phyloP scores from a whole-genome alignment of 2,888 invertebrate genomes.

The Homarus gammarus region DNA sequence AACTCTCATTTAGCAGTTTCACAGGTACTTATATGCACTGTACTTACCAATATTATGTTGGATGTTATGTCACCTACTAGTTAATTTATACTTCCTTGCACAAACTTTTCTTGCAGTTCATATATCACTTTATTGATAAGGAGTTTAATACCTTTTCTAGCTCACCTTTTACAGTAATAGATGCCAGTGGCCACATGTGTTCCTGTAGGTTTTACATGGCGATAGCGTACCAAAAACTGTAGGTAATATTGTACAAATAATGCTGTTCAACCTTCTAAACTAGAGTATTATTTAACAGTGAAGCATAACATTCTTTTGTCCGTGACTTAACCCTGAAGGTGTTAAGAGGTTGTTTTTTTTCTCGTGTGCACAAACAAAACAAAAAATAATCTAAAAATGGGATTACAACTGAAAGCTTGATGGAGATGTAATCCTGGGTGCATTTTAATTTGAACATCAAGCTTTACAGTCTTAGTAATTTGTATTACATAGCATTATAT shows the following conservation, averaged over 20 bases:
- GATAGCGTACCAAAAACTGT: background rate
- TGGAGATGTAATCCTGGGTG: background rate
- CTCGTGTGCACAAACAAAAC: no score
- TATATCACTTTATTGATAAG: background rate
- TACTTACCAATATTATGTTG: no score
- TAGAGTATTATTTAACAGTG: background rate
- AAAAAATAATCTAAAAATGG: no score
- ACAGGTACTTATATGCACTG: no score
- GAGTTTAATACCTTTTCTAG: background rate
- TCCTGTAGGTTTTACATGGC: background rate
- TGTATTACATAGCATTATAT: no score
- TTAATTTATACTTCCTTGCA: background rate
- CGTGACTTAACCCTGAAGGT: no score
- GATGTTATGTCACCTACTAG: background rate
- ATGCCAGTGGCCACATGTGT: background rate
- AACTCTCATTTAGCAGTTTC: no score
- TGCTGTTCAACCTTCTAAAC: background rate
- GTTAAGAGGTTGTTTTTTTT: background rate
- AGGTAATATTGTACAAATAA: constrained; percentile 1
- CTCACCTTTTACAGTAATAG: background rate
- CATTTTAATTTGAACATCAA: no score
- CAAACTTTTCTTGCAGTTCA: background rate
- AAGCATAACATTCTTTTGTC: background rate
- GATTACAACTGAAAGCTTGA: no score
- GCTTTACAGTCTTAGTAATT: no score